Evolutionary conservation across 1,140 invertebrate species (phyloP).

Genomic region (Calosoma granatense): DNA sequence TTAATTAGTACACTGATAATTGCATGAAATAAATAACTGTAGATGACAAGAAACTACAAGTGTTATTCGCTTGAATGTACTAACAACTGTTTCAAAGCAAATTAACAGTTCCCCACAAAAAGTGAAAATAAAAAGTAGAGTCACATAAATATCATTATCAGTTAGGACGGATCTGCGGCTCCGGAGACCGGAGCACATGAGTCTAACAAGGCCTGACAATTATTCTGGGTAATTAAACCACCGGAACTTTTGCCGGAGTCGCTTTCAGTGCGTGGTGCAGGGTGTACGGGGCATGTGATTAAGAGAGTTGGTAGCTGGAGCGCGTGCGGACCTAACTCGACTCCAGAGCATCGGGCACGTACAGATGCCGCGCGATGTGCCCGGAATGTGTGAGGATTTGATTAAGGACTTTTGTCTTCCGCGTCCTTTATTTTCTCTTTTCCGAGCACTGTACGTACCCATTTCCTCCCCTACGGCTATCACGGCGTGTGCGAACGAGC

Average conservation of each 20-base stretch:
- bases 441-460: neutral
- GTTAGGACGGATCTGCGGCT: neutral
- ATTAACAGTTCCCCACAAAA: neutral
- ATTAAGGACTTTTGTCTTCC: conserved; percentile 27
- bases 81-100: too few species aligned
- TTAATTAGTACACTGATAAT: too few species aligned
- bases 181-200: conserved; percentile 16
- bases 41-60: neutral
- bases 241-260: conserved; percentile 29
- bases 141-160: conserved; percentile 5
- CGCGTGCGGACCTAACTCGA: conserved; percentile 21
- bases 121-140: neutral
- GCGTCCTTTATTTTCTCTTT: neutral
- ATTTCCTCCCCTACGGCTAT: too few species aligned
- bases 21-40: neutral
- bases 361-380: conserved; percentile 17
- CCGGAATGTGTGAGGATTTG: conserved; percentile 30
- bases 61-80: too few species aligned
- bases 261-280: conserved; percentile 23
- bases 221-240: conserved; percentile 36
- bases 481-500: too few species aligned
- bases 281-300: conserved; percentile 23
- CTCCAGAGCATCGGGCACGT: conserved; percentile 6
- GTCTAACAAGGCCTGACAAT: conserved; percentile 35
- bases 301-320: conserved; percentile 27